Base-by-base conservation (phyloP, 2,113 vertebrate genomes). In the Ranitomeya imitator region DNA sequence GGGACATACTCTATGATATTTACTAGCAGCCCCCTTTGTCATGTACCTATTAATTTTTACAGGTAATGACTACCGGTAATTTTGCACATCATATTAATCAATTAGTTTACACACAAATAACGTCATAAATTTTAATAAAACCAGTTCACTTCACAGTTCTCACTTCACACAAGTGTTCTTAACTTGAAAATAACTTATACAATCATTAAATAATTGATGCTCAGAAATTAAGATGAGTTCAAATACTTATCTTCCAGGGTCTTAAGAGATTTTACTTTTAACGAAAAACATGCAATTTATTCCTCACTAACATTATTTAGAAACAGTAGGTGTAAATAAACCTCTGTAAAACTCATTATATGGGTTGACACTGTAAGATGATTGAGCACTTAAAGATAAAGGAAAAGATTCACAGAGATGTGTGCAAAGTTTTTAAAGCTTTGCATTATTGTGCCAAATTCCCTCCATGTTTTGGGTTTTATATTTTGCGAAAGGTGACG, bases 91-190 rank as follows among this genome's bases (percentile, higher is more conserved):
- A 19, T 21, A 63, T 63, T 63, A 63, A 63, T 21, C 61, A 8
- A 18, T 45, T 76, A 51, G 7, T 18, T 76, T 19, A 1, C 8
- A 51, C 26, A 73, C n/a, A 73, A 31, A 51, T 76, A 37, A 76
- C 19, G 19, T 19, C 18, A 19, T n/a, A 37, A 45, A 16, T 74
- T 51, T 76, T 18, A 76, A 37, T 76, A 76, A 51, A 76, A 19
- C 37, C 37, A 45, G 73, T 51, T 19, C 73, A 51, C 23, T 76
- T 76, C 9, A 67, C 7, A n/a, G 3, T 67, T 73, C 14, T 74
- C 31, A 45, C 14, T 76, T 45, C 73, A 76, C 73, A 45, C 37
- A 76, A 76, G 73, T 76, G 73, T 76, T 16, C 73, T 76, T 51
- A 45, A 45, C 31, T 51, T 51, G 37, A 76, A 76, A 76, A 76